Conservation (phyloP, 2,888 invertebrate genomes). For the Mesorhabditis belari region DNA sequence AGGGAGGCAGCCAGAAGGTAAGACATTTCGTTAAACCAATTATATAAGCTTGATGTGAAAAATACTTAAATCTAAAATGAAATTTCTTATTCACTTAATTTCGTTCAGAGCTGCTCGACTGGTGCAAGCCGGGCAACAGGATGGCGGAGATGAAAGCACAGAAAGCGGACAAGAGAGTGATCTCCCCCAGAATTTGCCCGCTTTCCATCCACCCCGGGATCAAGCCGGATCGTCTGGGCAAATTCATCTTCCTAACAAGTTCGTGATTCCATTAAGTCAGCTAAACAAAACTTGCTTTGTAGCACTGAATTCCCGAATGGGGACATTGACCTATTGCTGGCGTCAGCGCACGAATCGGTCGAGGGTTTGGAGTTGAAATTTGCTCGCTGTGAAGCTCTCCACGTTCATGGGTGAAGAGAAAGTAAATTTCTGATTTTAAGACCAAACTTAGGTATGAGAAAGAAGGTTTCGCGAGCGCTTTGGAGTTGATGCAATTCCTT, state of each 20-base stretch:
- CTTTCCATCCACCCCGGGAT: neutral
- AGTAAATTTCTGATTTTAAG: slow-evolving; percentile 57
- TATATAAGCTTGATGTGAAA: neutral
- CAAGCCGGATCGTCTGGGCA: no score
- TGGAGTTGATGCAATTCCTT: slow-evolving; percentile 68
- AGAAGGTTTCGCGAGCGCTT: slow-evolving; percentile 62
- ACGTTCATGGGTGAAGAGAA: slow-evolving; percentile 73
- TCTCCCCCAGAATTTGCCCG: slow-evolving; percentile 6
- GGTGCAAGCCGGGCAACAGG: neutral
- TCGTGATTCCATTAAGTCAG: no score
- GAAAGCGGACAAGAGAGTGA: slow-evolving; percentile 37
- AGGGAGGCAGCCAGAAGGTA: neutral
- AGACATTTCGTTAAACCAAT: neutral
- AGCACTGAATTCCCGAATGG: slow-evolving; percentile 8
- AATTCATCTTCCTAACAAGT: no score
- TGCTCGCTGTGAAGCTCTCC: slow-evolving; percentile 87
- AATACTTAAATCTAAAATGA: neutral
- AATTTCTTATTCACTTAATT: neutral
- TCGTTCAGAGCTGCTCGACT: neutral
- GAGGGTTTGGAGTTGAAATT: slow-evolving; percentile 57
- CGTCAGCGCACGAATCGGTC: slow-evolving; percentile 20
- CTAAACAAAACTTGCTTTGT: no score
- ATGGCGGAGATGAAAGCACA: slow-evolving; percentile 8
- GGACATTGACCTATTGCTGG: slow-evolving; percentile 34
- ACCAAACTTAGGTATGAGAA: no score